Evolutionary conservation across 2,113 vertebrate species (phyloP), one percentile per base, ranked within the genome.

Genomic region (Perognathus longimembris): DNA sequence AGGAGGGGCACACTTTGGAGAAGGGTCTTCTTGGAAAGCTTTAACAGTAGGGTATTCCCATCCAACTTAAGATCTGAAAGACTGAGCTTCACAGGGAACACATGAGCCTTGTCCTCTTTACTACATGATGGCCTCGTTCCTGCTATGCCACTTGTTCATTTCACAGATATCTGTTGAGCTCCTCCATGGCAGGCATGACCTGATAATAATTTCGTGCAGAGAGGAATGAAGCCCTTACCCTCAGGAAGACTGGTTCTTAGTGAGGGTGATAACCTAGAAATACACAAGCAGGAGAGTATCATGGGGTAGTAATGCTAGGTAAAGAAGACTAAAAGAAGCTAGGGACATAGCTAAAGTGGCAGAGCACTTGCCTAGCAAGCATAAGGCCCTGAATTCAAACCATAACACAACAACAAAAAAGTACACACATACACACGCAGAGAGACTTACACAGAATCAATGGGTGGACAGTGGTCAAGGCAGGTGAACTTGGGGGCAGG

Each of bases 401-500:
- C 50, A 54, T 54, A 15, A 15, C 50, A 15, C 50, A 54, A 54
- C 50, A 54, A 54, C 11, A 17, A 10, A 54, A 9, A 54, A 9
- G 15, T 14, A 54, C 50, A 54, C 50, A 54, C 50, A 54, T 15
- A 54, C 50, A 54, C 50, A 54, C 50, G 17, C 50, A 54, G 12
- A 54, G 12, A 54, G 12, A 54, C 50, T 17, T 15, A 54, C 50
- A 54, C 50, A 54, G 61, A 28, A 20, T 10, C 38, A 2, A n/a
- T 5, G 1, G 22, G 57, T 21, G 15, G 45, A 50, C 34, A 2
- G 22, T 34, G n/a, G 2, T 28, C 21, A 32, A 38, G 75, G 67
- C 0, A 1, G 45, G 66, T 6, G 3, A 34, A 22, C 3, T 54
- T 18, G 24, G 20, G 22, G 4, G 74, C 0, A 2, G n/a, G 3